Conservation (phyloP, 1,140 invertebrate species). For the Pollicipes pollicipes region DNA sequence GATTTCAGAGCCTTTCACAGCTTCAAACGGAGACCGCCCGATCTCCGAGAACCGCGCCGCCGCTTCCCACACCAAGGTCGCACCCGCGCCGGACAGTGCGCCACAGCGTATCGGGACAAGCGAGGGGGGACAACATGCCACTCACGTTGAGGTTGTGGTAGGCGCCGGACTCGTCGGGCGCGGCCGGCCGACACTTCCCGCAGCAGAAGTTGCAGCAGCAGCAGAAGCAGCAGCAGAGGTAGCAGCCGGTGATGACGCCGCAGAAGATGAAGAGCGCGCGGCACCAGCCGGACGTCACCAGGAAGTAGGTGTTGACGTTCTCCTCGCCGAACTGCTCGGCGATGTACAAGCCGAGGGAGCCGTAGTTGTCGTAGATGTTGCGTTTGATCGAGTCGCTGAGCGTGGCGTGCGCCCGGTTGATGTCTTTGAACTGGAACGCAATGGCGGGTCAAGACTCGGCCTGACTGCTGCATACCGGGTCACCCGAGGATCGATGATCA, state of each 20-base stretch:
- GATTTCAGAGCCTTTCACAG: no score
- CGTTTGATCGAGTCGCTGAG: constrained; percentile 75
- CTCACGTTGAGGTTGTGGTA: constrained; percentile 74
- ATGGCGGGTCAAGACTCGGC: no score
- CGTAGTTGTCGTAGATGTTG: constrained; percentile 92
- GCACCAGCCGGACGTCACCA: constrained; percentile 85
- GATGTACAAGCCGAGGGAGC: constrained; percentile 82
- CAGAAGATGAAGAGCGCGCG: constrained; percentile 69
- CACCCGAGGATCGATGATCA: no score
- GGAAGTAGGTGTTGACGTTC: constrained; percentile 85
- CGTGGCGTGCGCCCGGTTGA: constrained; percentile 74
- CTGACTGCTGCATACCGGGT: no score
- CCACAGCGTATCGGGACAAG: constrained; percentile 8
- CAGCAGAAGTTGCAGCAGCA: constrained; percentile 96
- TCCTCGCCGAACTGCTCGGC: constrained; percentile 93
- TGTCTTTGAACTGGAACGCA: constrained; percentile 69
- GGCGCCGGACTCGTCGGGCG: constrained; percentile 66
- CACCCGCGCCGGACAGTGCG: no score
- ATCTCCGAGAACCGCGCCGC: no score
- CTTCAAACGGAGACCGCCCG: no score
- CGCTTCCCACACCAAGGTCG: no score
- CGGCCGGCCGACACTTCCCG: constrained; percentile 81
- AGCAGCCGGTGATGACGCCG: constrained; percentile 75
- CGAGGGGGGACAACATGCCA: constrained; percentile 19
- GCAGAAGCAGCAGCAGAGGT: constrained; percentile 84